These are phyloP conservation scores for Fregata magnificens DNA, from an alignment of 2,113 vertebrate genomes.

Conservation along the genomic window DNA sequence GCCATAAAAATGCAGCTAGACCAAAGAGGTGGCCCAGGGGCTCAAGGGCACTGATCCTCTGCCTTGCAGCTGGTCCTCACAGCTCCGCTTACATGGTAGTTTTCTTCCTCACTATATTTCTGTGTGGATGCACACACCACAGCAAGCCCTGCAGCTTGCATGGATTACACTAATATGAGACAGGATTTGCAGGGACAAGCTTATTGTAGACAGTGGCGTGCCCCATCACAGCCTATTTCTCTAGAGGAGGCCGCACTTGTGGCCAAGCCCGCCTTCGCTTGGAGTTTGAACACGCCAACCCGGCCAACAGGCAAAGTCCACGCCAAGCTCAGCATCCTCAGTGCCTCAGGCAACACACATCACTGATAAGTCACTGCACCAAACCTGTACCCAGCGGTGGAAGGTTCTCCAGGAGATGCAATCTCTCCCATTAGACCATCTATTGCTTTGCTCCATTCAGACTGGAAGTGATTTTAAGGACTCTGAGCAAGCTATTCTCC, in stretches of 20 bases:
- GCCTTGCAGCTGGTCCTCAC: not conserved
- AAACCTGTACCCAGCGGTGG: not conserved
- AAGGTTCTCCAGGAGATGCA: not conserved
- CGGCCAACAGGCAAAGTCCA: not conserved
- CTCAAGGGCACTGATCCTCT: not conserved
- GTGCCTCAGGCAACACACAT: not conserved
- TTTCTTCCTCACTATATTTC: not conserved
- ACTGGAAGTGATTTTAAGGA: not conserved
- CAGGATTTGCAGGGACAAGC: not conserved
- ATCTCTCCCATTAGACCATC: not conserved
- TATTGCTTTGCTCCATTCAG: not conserved
- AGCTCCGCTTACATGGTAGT: not conserved
- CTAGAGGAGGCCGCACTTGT: not conserved
- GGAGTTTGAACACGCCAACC: not conserved
- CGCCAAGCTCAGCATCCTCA: not conserved
- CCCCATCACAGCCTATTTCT: not conserved
- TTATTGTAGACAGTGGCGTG: accelerated
- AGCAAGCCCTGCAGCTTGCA: not conserved
- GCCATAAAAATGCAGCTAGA: not conserved
- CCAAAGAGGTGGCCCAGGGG: not conserved
- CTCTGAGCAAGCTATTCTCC: not conserved
- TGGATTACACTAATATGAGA: accelerated
- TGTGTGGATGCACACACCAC: not conserved
- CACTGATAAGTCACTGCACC: not conserved
- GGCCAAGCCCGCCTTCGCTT: not conserved